A percentile compares a stretch with the other conserved stretches of the same genome.
These are phyloP conservation scores for Danio jaintianensis DNA, from an alignment of 2,797 vertebrate species.

Conservation along the genomic window DNA sequence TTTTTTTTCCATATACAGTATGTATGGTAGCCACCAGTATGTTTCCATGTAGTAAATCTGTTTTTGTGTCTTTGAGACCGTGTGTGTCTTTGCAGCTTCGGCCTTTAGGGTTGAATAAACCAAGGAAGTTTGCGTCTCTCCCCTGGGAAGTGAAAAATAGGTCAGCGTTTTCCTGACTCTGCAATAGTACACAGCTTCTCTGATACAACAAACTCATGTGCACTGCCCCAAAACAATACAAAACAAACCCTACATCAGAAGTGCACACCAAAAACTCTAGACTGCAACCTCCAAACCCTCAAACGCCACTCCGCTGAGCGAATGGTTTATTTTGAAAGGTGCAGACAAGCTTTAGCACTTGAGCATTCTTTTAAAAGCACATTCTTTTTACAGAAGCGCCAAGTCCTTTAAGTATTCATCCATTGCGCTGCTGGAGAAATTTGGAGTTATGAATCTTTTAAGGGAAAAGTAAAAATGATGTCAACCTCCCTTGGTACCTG, in stretches of 20 bases:
- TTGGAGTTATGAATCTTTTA: slow-evolving; percentile 47
- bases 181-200: slow-evolving; percentile 39
- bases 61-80: slow-evolving; percentile 5
- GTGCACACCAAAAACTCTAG: neutral
- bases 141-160: slow-evolving; percentile 48
- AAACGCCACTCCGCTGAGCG: neutral
- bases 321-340: slow-evolving; percentile 46
- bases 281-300: neutral
- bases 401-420: slow-evolving; percentile 37
- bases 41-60: neutral
- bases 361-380: slow-evolving; percentile 25
- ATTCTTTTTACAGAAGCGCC: slow-evolving; percentile 17
- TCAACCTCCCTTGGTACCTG: slow-evolving; percentile 17
- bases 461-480: slow-evolving; percentile 31
- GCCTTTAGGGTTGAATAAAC: slow-evolving; percentile 44
- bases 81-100: slow-evolving; percentile 7
- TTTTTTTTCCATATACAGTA: neutral
- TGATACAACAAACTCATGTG: slow-evolving; percentile 30
- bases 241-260: slow-evolving; percentile 16
- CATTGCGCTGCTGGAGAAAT: slow-evolving; percentile 20
- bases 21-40: neutral
- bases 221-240: slow-evolving; percentile 14
- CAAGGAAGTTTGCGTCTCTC: slow-evolving; percentile 53
- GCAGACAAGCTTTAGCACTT: slow-evolving; percentile 42
- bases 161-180: slow-evolving; percentile 48